Base-by-base conservation (phyloP, 1,140 invertebrate species). In the Littorina saxatilis region DNA sequence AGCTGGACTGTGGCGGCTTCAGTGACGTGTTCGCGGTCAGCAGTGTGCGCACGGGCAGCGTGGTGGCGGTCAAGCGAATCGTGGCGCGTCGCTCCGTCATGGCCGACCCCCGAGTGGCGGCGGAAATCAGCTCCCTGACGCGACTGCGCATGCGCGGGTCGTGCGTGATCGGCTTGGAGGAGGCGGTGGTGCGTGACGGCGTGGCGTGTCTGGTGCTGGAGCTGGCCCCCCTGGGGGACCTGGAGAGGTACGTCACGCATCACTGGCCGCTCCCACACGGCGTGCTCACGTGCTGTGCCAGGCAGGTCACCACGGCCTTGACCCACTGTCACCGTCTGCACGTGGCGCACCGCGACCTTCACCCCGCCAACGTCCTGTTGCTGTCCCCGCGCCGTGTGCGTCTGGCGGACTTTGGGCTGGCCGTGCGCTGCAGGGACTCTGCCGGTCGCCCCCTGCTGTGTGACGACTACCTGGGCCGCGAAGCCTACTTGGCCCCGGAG, bases 401-500 rank as follows among this genome's bases (percentile, higher is more conserved):
- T 63, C 77, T 88, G 35, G 84, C 88, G 2, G 88, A 88, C 39
- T 88, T 87, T 63, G 88, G 86, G 20, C 79, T 87, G 55, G 84
- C 85, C 2, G 61, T 85, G 0, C 82, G 76, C 15, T 87, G 88
- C 43, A 47, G 61, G 2, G 75, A 83, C 40, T 80, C 81, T 43
- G 58, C 77, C 20, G 83, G 81, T 4, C 58, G 80, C 17, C 74
- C 58, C 0, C 35, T 86, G 47, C 29, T 84, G 13, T 85, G 86
- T 75, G 76, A 74, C n/a, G 86, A 87, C 61, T 86, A 83, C 70
- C 55, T 88, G 27, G 87, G 87, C 13, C 79, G 83, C 15, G 75
- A 84, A 15, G 66, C 81, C 3, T 88, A 85, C 58, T 79, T 85
- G 40, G 83, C 87, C 17, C 87, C 86, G 5, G 87, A 88, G 81